phyloP scores from a whole-genome alignment of 2,888 invertebrate genomes.

The Parthenolecanium corni region DNA sequence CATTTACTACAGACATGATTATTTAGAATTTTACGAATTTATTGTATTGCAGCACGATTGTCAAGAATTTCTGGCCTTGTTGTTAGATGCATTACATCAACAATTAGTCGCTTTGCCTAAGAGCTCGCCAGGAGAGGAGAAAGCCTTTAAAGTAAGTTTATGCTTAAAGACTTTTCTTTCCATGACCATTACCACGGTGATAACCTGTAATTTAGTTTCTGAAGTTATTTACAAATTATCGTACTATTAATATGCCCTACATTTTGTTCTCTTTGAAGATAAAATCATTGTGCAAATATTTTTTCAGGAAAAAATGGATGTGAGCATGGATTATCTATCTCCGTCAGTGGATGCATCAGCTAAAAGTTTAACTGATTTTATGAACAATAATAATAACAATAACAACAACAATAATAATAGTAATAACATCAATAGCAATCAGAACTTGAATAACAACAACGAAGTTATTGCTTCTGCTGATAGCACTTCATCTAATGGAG shows the following conservation, averaged over 20 bases:
- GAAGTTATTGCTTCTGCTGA: neutral
- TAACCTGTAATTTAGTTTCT: too few species aligned
- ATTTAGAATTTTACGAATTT: neutral
- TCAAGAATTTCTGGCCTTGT: conserved; percentile 52
- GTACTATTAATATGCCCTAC: neutral
- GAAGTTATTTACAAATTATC: neutral
- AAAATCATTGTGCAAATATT: too few species aligned
- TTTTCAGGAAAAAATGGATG: neutral
- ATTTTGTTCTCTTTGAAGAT: neutral
- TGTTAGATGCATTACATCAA: conserved; percentile 50
- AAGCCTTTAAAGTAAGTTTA: conserved; percentile 5
- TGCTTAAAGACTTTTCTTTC: too few species aligned
- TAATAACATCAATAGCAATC: neutral
- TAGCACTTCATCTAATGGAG: too few species aligned
- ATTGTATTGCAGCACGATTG: conserved; percentile 48
- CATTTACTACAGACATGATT: neutral
- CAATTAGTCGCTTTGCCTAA: conserved; percentile 41
- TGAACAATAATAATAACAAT: neutral
- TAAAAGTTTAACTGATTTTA: neutral
- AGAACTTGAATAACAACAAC: neutral
- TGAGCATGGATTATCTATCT: neutral
- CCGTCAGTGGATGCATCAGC: neutral
- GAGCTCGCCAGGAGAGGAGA: neutral
- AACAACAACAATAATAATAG: neutral
- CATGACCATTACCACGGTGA: too few species aligned